Conservation (phyloP, 2,113 vertebrate genomes). For the Capreolus pygargus region DNA sequence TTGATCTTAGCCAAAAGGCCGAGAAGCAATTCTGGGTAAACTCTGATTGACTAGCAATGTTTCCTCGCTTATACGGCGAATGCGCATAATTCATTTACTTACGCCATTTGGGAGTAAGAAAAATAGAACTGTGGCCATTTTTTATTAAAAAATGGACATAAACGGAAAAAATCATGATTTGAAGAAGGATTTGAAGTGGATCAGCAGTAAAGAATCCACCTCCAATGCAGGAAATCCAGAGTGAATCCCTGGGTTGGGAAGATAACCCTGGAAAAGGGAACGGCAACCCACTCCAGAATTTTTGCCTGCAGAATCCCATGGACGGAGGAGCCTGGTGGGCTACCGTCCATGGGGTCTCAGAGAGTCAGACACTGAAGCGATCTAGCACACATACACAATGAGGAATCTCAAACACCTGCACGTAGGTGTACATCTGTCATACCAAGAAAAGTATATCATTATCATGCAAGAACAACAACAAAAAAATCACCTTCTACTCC, state of each 20-base stretch:
- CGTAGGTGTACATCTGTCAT: too few relatives aligned
- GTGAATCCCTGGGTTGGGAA: background rate
- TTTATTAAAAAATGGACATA: background rate
- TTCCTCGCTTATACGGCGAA: background rate
- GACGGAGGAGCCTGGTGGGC: background rate
- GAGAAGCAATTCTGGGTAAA: accelerated
- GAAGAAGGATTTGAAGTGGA: background rate
- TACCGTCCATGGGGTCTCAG: accelerated
- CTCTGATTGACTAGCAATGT: too few relatives aligned
- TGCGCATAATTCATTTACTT: background rate
- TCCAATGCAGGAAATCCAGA: background rate
- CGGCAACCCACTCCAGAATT: background rate
- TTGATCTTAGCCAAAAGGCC: too few relatives aligned
- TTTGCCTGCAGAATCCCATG: background rate
- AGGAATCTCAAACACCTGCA: too few relatives aligned
- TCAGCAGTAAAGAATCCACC: background rate
- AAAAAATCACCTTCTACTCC: background rate
- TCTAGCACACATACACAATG: background rate
- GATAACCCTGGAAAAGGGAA: background rate
- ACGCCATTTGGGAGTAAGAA: background rate
- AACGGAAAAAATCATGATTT: background rate
- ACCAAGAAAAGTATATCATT: background rate
- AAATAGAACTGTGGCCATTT: background rate
- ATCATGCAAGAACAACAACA: background rate
- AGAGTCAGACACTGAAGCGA: accelerated